Conservation (phyloP, 2,113 vertebrate species). For the Physeter macrocephalus region DNA sequence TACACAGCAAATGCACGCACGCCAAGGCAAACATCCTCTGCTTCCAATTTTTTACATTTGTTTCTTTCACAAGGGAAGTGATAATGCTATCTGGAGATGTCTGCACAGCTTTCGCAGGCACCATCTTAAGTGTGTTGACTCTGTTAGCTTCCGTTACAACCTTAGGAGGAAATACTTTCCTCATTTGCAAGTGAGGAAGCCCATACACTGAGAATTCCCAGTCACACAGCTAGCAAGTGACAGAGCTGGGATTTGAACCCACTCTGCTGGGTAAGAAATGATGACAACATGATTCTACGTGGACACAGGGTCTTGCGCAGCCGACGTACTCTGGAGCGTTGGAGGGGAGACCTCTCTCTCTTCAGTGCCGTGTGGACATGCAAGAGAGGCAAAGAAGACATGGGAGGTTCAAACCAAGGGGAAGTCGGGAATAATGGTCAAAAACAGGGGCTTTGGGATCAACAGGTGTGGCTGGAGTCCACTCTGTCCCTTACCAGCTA, state of each 20-base stretch:
- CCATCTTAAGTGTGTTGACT: background rate
- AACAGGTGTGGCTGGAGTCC: background rate
- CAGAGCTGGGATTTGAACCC: background rate
- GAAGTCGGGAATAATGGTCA: background rate
- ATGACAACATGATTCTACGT: background rate
- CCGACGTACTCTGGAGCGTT: background rate
- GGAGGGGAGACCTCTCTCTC: background rate
- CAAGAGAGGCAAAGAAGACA: background rate
- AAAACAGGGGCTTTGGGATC: background rate
- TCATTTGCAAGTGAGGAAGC: background rate
- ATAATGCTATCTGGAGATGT: background rate
- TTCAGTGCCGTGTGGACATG: background rate
- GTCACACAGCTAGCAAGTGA: background rate
- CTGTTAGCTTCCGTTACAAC: background rate
- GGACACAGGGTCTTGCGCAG: background rate
- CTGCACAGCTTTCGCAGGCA: background rate
- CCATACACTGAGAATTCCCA: background rate
- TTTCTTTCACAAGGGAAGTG: background rate
- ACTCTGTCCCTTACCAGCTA: background rate
- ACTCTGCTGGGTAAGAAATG: background rate
- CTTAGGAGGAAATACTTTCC: background rate
- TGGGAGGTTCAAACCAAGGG: background rate
- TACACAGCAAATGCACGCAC: background rate
- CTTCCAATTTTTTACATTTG: background rate
- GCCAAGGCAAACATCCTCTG: background rate